Evolutionary conservation across 2,113 vertebrate species (phyloP), one percentile per base, ranked within the genome.

Genomic region (Clupea harengus): DNA sequence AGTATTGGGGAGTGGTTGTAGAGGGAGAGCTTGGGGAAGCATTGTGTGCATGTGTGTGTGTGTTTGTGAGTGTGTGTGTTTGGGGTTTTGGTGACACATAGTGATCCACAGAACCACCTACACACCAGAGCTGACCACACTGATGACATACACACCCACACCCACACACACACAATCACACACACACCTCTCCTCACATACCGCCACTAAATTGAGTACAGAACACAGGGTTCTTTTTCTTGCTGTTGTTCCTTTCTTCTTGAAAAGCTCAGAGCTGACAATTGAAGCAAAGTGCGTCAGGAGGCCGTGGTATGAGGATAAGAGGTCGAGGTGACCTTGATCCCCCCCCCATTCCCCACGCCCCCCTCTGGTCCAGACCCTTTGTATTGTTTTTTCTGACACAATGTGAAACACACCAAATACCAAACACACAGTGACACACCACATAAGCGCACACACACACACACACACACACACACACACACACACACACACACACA

Each of bases 401-500:
- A 11, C 64, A 67, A 67, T 67, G 6, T 28, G n/a, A 28, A 60
- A 60, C 4, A 28, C 6, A 28, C 57, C 64, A 28, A 28, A 67
- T 67, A 9, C 22, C 22, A 20, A 64, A 25, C 64, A 67, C 64
- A 67, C n/a, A 67, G 64, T 28, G 64, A 28, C 64, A 67, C 22
- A 28, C 64, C n/a, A 28, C 64, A 67, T 46, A n/a, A 15, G 82
- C 6, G 45, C 3, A 45, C 50, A 86, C 81, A 86, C 46, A 84
- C 82, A 57, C 25, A 83, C 81, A 82, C 81, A 82, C 81, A 82
- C 46, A 50, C 81, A 82, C 49, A 60, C 50, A 54, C 82, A 52
- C 82, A 54, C 82, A 32, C 83, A 84, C 83, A 67, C 83, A 64
- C 83, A 84, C 83, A 84, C 83, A 67, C 82, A 83, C 82, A 64